These are phyloP conservation scores for Sinocyclocheilus grahami DNA, from an alignment of 2,113 vertebrate genomes.

Conservation along the genomic window DNA sequence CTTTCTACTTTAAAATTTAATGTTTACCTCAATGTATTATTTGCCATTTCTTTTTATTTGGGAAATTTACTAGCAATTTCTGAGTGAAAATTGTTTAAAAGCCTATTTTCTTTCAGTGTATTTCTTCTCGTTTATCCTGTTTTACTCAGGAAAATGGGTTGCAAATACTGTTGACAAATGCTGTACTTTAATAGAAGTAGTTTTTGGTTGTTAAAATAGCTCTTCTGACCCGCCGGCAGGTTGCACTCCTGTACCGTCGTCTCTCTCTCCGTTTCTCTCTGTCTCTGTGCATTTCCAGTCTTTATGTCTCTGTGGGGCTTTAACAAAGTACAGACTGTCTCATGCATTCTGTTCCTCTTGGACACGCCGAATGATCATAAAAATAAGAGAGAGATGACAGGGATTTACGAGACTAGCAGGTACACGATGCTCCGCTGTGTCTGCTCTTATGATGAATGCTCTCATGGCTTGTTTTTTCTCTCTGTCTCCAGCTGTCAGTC, in stretches of 20 bases:
- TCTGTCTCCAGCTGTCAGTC: conserved; percentile 5
- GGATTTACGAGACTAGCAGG: not conserved
- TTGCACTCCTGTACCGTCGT: conserved; percentile 47
- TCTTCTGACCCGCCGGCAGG: conserved; percentile 41
- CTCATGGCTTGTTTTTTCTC: not conserved
- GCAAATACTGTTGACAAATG: too few relatives aligned
- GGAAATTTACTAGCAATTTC: too few relatives aligned
- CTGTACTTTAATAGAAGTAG: not conserved
- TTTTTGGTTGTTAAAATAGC: not conserved
- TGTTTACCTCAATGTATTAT: too few relatives aligned
- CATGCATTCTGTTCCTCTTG: conserved; percentile 29
- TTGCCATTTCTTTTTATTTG: too few relatives aligned
- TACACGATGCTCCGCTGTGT: not conserved
- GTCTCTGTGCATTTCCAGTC: not conserved
- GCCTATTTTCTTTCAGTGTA: too few relatives aligned
- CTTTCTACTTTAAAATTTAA: too few relatives aligned
- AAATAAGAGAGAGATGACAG: conserved; percentile 7
- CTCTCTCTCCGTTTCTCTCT: conserved; percentile 10
- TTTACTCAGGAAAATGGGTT: too few relatives aligned
- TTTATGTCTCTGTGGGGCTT: conserved; percentile 25
- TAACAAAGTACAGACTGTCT: not conserved
- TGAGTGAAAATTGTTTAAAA: too few relatives aligned
- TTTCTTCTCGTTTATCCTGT: too few relatives aligned
- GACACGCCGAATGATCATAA: conserved; percentile 5
- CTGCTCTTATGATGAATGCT: conserved; percentile 1